These are phyloP conservation scores for Torymus tubicola DNA, from an alignment of 2,888 invertebrate species.

Conservation along the genomic window DNA sequence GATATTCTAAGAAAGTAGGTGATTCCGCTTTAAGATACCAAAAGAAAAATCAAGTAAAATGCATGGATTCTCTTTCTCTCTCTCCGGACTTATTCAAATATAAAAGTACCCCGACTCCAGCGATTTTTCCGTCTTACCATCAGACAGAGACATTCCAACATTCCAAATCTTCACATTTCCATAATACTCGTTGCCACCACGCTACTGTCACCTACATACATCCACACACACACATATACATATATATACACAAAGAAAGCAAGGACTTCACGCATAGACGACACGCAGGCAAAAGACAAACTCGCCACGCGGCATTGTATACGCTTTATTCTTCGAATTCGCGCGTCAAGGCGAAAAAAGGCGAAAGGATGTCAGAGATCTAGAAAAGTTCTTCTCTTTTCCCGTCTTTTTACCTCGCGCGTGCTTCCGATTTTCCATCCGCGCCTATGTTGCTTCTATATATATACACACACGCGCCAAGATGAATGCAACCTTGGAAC, in stretches of 20 bases:
- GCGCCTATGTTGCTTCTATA: background rate
- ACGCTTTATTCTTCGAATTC: background rate
- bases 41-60: conserved; percentile 6
- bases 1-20: background rate
- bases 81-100: conserved; percentile 36
- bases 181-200: conserved; percentile 31
- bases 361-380: background rate
- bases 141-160: conserved; percentile 12
- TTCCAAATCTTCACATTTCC: conserved; percentile 40
- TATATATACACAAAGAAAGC: too few relatives aligned
- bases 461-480: conserved; percentile 15
- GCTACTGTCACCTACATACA: background rate
- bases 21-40: background rate
- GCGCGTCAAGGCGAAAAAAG: background rate
- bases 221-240: background rate
- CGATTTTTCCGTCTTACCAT: conserved; percentile 37
- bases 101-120: conserved; percentile 8
- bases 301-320: conserved; percentile 12
- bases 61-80: background rate
- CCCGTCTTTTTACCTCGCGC: conserved; percentile 15
- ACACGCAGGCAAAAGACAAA: conserved; percentile 23
- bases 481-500: conserved; percentile 48
- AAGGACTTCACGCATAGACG: too few relatives aligned
- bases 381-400: background rate
- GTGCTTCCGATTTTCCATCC: conserved; percentile 35